These are phyloP conservation scores for Cynodonichthys magdalenae DNA, from an alignment of 2,797 vertebrate genomes.

Conservation along the genomic window DNA sequence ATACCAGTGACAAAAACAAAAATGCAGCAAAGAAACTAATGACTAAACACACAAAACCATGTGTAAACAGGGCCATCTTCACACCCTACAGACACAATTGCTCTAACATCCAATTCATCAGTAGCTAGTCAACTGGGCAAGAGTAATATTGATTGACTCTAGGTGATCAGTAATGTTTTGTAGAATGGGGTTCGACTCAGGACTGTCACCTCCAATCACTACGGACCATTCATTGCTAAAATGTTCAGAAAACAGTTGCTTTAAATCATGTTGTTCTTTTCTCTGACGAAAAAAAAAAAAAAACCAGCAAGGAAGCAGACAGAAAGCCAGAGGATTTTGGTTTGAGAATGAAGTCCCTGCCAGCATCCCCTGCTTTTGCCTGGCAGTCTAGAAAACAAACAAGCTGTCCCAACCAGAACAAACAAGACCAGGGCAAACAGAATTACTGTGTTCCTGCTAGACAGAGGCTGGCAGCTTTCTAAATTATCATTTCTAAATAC, in stretches of 20 bases:
- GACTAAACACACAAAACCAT: background rate
- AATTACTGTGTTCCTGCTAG: conserved; percentile 46
- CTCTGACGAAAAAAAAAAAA: conserved; percentile 9
- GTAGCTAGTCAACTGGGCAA: conserved; percentile 12
- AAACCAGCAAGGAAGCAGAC: background rate
- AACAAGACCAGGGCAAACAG: conserved; percentile 32
- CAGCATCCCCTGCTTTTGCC: conserved; percentile 44
- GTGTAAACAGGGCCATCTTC: conserved; percentile 21
- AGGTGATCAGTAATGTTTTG: conserved; percentile 40
- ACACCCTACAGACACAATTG: conserved; percentile 28
- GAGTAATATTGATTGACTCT: conserved; percentile 25
- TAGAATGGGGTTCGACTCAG: conserved; percentile 20
- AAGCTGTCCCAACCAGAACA: conserved; percentile 34
- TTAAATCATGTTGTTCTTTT: conserved; percentile 39
- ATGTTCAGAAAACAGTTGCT: conserved; percentile 24
- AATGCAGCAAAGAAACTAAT: conserved; percentile 19
- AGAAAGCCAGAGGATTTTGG: conserved; percentile 31
- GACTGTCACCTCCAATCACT: conserved; percentile 29
- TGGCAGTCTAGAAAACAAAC: conserved; percentile 57
- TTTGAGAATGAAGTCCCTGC: conserved; percentile 44
- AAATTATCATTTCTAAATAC: conserved; percentile 59
- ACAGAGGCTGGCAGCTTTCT: conserved; percentile 48
- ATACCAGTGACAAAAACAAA: conserved; percentile 18
- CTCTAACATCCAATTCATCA: conserved; percentile 46
- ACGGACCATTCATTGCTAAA: conserved; percentile 3